A percentile compares a stretch with the other conserved stretches of the same genome.
Conservation (phyloP, 35 echinoderm and acorn worm genomes). For the Ophioderma brevispina region DNA sequence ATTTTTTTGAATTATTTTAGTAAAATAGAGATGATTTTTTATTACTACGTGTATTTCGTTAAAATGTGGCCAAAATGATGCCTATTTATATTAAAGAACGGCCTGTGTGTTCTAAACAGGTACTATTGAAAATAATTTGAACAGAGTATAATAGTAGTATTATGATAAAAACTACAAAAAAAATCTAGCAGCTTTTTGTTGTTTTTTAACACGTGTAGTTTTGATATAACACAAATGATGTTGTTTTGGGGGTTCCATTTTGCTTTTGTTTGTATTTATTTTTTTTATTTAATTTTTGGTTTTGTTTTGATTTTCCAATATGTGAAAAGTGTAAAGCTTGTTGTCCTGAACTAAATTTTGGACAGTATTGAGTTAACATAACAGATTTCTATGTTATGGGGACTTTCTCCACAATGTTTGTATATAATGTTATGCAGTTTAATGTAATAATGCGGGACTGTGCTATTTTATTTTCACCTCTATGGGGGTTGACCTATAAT, state of each 20-base stretch:
- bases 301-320: no score
- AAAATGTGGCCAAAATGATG: not conserved
- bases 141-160: not conserved
- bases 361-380: not conserved
- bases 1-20: not conserved
- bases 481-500: no score
- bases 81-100: not conserved
- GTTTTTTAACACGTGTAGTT: not conserved
- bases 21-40: not conserved
- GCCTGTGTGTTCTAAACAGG: not conserved
- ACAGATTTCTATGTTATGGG: not conserved
- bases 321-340: not conserved
- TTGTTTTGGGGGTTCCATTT: no score
- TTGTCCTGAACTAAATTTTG: not conserved
- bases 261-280: no score
- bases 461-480: not conserved
- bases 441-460: not conserved
- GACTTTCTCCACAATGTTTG: not conserved
- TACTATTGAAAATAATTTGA: slow-evolving; percentile 3
- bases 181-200: not conserved
- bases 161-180: not conserved
- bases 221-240: not conserved
- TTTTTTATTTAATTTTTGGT: no score
- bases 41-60: not conserved
- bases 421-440: slow-evolving; percentile 11